A percentile compares a stretch with the other conserved stretches of the same genome.
Conservation (phyloP, 2,113 vertebrate genomes). For the Prionailurus viverrinus region DNA sequence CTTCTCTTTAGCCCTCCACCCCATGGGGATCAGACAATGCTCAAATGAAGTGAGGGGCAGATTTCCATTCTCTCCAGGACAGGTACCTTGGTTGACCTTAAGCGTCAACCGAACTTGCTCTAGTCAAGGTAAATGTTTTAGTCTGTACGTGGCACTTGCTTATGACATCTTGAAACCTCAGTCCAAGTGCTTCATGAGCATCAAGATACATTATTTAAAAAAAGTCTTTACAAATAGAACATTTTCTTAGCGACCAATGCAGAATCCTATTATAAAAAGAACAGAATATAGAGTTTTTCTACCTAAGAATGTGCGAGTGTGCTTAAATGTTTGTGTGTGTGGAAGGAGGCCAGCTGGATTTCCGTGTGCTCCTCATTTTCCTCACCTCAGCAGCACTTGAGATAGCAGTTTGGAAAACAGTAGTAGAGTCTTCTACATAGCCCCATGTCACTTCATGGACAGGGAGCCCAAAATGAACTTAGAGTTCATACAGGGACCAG, state of each 20-base stretch:
- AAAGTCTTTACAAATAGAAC: not conserved
- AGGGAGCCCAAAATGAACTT: not conserved
- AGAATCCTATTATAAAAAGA: not conserved
- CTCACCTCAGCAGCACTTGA: not conserved
- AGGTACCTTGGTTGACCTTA: not conserved
- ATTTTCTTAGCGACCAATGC: not conserved
- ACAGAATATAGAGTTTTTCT: not conserved
- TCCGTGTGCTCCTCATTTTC: not conserved
- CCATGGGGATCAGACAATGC: not conserved
- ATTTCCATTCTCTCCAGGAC: not conserved
- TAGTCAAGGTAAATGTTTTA: not conserved
- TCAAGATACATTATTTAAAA: not conserved
- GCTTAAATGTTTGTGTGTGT: not conserved
- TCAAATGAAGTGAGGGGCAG: not conserved
- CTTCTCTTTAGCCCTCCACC: not conserved
- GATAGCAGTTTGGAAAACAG: not conserved
- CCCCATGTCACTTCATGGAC: not conserved
- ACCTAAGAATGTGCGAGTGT: not conserved
- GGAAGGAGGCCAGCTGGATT: not conserved
- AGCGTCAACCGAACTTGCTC: not conserved
- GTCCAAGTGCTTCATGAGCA: not conserved
- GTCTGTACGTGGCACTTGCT: not conserved
- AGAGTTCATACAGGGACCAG: not conserved
- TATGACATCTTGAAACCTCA: not conserved
- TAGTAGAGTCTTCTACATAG: not conserved